These are phyloP conservation scores for Sebastes variabilis DNA, from an alignment of 2,797 vertebrate genomes.

Conservation along the genomic window DNA sequence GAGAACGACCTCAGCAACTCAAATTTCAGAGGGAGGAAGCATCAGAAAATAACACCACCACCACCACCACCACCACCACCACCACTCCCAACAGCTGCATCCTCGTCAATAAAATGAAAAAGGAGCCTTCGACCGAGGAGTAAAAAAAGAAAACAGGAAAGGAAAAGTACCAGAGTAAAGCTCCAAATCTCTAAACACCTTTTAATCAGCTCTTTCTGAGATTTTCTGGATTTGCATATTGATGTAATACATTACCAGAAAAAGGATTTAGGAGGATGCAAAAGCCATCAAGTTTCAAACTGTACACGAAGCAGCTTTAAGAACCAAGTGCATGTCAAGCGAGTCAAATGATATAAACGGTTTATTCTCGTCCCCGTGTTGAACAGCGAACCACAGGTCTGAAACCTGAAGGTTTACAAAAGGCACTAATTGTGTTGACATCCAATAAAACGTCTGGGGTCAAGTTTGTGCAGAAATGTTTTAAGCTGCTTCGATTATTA, in stretches of 20 bases:
- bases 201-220: not conserved
- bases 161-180: not conserved
- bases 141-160: not conserved
- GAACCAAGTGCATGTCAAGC: not conserved
- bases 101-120: not conserved
- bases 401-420: constrained; percentile 22
- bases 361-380: not conserved
- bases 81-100: constrained; percentile 12
- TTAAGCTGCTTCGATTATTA: not conserved
- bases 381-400: constrained; percentile 7
- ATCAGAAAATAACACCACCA: not conserved
- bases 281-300: not conserved
- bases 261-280: not conserved
- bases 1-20: not conserved
- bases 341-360: not conserved
- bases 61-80: not conserved
- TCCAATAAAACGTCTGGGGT: constrained; percentile 28
- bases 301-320: constrained; percentile 38
- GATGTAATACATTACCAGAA: not conserved
- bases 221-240: not conserved
- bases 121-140: not conserved
- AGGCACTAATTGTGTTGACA: constrained; percentile 71
- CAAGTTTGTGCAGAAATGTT: not conserved
- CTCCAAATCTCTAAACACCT: not conserved
- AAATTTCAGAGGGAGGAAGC: constrained; percentile 4